Evolutionary conservation across 2,113 vertebrate genomes (phyloP).

Genomic region (Chelonoidis abingdonii): DNA sequence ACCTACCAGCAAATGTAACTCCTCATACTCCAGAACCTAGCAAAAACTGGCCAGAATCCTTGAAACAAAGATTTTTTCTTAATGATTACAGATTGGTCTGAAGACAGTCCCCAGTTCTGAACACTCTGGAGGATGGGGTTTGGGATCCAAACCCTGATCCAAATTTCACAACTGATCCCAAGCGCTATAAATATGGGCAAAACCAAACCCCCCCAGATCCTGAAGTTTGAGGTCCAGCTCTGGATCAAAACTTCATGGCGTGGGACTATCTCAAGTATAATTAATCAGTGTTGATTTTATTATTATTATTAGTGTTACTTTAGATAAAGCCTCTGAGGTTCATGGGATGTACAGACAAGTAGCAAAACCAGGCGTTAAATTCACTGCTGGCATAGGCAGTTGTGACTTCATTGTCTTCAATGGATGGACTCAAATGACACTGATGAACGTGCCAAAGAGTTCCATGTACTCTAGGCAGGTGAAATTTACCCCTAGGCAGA

Average conservation of each 20-base stretch:
- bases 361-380: neutral
- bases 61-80: neutral
- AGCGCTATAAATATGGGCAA: neutral
- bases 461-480: neutral
- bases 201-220: neutral
- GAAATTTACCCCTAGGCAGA: neutral
- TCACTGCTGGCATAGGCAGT: neutral
- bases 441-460: neutral
- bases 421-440: neutral
- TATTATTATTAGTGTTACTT: constrained; percentile 26
- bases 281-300: constrained; percentile 48
- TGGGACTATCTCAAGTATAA: constrained; percentile 65
- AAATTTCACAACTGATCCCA: neutral
- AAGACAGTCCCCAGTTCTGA: constrained; percentile 15
- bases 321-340: constrained; percentile 19
- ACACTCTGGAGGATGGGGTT: constrained; percentile 23
- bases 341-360: constrained; percentile 1
- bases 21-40: neutral
- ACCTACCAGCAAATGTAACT: neutral
- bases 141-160: neutral
- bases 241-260: constrained; percentile 41
- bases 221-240: constrained; percentile 21
- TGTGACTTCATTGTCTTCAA: neutral
- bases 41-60: constrained; percentile 9
- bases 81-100: neutral